phyloP scores from a whole-genome alignment of 2,888 invertebrate genomes.

The Cosmopolites sordidus region DNA sequence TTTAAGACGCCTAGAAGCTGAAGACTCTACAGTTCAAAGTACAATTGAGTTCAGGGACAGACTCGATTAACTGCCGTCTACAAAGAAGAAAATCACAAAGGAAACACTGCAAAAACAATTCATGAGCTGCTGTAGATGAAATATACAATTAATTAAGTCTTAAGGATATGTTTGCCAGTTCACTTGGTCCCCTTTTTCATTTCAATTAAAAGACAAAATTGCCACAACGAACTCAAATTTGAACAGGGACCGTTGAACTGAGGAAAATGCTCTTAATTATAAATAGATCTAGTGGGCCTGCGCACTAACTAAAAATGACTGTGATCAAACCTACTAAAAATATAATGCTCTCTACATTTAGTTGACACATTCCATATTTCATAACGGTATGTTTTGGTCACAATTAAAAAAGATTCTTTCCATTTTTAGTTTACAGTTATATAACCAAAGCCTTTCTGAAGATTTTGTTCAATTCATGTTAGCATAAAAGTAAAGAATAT shows the following conservation, averaged over 20 bases:
- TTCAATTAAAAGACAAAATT: background rate
- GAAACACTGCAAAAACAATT: background rate
- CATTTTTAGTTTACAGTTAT: background rate
- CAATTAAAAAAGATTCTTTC: conserved; percentile 9
- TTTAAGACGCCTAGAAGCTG: conserved; percentile 6
- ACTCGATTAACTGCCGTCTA: conserved; percentile 23
- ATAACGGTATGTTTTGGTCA: conserved; percentile 18
- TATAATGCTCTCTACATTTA: conserved; percentile 38
- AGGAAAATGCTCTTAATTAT: conserved; percentile 5
- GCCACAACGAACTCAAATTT: too few relatives aligned
- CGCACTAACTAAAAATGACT: conserved; percentile 37
- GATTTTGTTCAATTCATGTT: too few relatives aligned
- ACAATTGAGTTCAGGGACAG: conserved; percentile 37
- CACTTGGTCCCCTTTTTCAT: background rate
- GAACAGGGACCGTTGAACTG: conserved; percentile 28
- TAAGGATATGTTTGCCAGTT: background rate
- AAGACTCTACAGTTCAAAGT: conserved; percentile 25
- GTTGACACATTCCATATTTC: conserved; percentile 36
- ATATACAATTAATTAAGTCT: background rate
- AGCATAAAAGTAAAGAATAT: too few relatives aligned
- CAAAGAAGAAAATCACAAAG: conserved; percentile 3
- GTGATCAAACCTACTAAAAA: conserved; percentile 37
- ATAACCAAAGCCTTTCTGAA: too few relatives aligned
- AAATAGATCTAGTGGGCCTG: conserved; percentile 4
- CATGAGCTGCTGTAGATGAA: background rate